Conservation (phyloP, 2,797 vertebrate genomes). For the Eidolon dupreanum region DNA sequence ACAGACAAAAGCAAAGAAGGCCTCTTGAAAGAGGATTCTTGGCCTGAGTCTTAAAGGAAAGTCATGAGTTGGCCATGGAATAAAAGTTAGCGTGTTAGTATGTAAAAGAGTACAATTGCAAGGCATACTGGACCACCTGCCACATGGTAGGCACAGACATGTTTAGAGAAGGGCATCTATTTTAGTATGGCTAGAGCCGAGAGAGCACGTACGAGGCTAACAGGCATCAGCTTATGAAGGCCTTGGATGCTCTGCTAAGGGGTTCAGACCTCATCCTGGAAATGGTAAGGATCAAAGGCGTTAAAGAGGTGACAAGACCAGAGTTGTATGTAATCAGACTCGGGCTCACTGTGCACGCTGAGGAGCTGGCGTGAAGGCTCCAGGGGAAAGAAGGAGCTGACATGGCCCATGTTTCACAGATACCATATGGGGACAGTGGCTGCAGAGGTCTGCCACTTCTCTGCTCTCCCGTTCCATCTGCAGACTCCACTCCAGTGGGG, state of each 20-base stretch:
- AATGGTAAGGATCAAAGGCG: not conserved
- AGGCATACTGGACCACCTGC: not conserved
- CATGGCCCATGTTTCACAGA: not conserved
- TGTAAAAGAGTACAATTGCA: not conserved
- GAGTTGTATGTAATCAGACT: not conserved
- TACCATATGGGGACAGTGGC: not conserved
- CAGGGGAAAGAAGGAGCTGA: not conserved
- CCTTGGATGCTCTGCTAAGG: not conserved
- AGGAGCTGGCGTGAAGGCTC: not conserved
- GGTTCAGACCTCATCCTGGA: not conserved
- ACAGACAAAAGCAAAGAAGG: not conserved
- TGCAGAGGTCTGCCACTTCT: not conserved
- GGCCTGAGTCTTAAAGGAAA: not conserved
- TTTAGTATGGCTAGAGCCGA: not conserved
- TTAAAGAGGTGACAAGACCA: not conserved
- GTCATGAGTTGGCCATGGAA: not conserved
- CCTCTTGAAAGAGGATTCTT: constrained; percentile 13
- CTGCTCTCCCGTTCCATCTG: not conserved
- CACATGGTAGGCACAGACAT: not conserved
- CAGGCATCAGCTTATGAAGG: not conserved
- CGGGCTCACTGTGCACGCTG: no score
- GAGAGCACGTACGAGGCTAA: not conserved
- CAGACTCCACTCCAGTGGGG: not conserved
- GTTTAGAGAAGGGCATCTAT: not conserved
- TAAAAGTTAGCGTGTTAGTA: not conserved